A percentile compares a stretch with the other conserved stretches of the same genome.
Conservation (phyloP, 23 tunicate genomes). For the Clavelina lepadiformis region DNA sequence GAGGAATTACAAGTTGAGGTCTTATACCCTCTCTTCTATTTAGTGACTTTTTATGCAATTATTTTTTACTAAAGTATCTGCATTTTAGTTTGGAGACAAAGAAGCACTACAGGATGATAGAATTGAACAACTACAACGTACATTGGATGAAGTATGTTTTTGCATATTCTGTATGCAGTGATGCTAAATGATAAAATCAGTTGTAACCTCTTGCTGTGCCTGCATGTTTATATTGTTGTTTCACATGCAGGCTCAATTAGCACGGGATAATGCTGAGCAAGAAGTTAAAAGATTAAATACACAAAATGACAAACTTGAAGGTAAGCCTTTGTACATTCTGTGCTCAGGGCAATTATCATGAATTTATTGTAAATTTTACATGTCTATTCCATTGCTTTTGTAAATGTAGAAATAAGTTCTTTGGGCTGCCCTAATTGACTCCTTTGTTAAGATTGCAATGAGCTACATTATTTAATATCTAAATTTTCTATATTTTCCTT, state of each 20-base stretch:
- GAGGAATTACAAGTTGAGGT: no score
- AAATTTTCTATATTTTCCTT: slow-evolving; percentile 4
- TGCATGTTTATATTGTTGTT: background rate
- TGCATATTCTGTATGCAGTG: background rate
- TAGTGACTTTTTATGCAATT: no score
- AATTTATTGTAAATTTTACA: no score
- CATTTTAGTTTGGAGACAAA: slow-evolving; percentile 3
- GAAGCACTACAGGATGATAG: background rate
- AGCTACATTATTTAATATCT: no score
- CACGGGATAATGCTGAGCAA: slow-evolving; percentile 5
- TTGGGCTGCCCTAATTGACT: no score
- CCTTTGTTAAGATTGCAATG: no score
- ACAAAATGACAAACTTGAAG: background rate
- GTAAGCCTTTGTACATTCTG: slow-evolving; percentile 1
- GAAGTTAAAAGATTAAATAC: background rate
- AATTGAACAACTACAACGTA: background rate
- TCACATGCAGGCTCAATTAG: background rate
- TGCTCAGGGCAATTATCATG: background rate
- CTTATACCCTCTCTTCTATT: no score
- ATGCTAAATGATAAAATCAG: background rate
- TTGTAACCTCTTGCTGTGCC: no score
- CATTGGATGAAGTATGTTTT: slow-evolving; percentile 1
- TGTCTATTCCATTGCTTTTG: no score
- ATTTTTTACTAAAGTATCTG: no score
- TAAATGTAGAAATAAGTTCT: no score